A percentile compares a stretch with the other conserved stretches of the same genome.
These are phyloP conservation scores for Elachura formosa DNA, from an alignment of 2,113 vertebrate genomes.

Conservation along the genomic window DNA sequence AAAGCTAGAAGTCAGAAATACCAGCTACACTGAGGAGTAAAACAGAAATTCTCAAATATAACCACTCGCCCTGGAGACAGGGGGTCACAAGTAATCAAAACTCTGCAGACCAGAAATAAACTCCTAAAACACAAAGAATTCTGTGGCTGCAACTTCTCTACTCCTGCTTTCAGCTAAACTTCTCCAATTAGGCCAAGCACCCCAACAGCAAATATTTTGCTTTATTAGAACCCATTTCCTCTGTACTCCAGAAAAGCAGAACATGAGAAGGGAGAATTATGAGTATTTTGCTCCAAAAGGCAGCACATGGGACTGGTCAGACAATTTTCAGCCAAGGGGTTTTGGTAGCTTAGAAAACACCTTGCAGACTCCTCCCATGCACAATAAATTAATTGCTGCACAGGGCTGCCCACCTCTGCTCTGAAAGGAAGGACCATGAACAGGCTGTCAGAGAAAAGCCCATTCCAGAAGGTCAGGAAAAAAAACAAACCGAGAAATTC, in stretches of 20 bases:
- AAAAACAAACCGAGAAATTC: background rate
- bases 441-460: background rate
- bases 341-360: background rate
- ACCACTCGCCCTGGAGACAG: background rate
- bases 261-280: fast-evolving
- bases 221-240: background rate
- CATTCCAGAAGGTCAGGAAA: background rate
- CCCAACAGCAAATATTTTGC: background rate
- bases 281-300: background rate
- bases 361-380: background rate
- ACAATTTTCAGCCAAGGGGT: background rate
- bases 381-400: background rate
- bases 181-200: background rate
- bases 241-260: background rate
- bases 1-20: background rate
- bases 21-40: background rate
- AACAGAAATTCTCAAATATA: background rate
- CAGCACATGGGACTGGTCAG: background rate
- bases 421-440: background rate
- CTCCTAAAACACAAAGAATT: background rate
- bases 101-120: background rate
- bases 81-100: background rate
- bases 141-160: background rate
- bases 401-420: background rate
- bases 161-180: background rate